Evolutionary conservation across 2,888 invertebrate species (phyloP).

Genomic region (Drosophila paramelanica): DNA sequence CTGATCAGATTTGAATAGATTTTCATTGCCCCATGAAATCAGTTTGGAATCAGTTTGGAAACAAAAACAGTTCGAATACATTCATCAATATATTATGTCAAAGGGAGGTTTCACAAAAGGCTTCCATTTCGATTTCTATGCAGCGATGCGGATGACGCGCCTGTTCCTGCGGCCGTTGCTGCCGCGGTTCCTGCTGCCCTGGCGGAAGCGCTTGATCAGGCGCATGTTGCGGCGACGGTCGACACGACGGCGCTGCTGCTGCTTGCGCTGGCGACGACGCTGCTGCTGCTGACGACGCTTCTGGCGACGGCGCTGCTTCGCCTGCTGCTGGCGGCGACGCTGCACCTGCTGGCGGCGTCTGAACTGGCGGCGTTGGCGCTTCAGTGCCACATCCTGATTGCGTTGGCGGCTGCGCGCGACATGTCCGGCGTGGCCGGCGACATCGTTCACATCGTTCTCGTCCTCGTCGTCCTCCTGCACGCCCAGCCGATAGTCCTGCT

Average conservation of each 20-base stretch:
- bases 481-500: constrained; percentile 13
- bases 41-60: too few species aligned
- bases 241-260: constrained; percentile 49
- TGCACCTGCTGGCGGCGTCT: constrained; percentile 42
- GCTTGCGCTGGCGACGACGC: constrained; percentile 50
- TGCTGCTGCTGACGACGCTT: constrained; percentile 47
- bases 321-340: constrained; percentile 47
- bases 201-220: constrained; percentile 51
- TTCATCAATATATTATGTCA: neutral
- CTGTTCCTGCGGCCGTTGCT: constrained; percentile 29
- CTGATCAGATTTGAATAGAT: too few species aligned
- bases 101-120: constrained; percentile 2
- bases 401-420: constrained; percentile 29
- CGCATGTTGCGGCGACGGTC: constrained; percentile 49
- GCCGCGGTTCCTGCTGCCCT: constrained; percentile 30
- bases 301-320: constrained; percentile 54
- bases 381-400: constrained; percentile 30
- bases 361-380: constrained; percentile 44
- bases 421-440: constrained; percentile 5
- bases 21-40: too few species aligned
- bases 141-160: constrained; percentile 42
- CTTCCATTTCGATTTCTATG: constrained; percentile 2
- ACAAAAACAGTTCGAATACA: neutral
- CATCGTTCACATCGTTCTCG: constrained; percentile 13
- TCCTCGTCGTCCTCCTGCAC: constrained; percentile 27